phyloP scores from a whole-genome alignment of 2,888 invertebrate species.

The Drosophila borborema region DNA sequence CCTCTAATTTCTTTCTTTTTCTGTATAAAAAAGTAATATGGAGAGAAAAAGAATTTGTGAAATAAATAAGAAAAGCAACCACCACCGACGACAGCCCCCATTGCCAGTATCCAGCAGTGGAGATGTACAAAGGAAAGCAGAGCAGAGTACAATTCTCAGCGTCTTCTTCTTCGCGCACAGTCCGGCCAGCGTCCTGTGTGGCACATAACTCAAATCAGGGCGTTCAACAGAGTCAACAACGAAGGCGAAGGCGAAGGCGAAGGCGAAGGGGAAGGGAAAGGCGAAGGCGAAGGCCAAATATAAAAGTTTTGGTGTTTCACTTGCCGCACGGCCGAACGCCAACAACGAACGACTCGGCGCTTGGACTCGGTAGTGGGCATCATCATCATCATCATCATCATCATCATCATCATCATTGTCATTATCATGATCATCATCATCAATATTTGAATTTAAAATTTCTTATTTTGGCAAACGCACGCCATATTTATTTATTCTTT shows the following conservation, averaged over 20 bases:
- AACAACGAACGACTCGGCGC: constrained; percentile 21
- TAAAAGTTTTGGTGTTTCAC: constrained; percentile 43
- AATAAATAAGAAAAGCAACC: constrained; percentile 74
- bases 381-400: constrained; percentile 15
- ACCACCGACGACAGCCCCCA: constrained; percentile 50
- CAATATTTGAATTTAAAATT: constrained; percentile 81
- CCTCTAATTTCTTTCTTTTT: background rate
- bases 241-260: constrained; percentile 18
- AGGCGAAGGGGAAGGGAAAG: too few relatives aligned
- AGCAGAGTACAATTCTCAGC: constrained; percentile 33
- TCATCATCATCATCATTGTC: constrained; percentile 20
- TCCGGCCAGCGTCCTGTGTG: constrained; percentile 1
- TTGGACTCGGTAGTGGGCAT: background rate
- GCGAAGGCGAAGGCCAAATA: constrained; percentile 27
- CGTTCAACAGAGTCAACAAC: constrained; percentile 23
- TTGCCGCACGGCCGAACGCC: constrained; percentile 45
- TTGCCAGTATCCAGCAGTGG: constrained; percentile 15
- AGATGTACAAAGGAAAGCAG: constrained; percentile 40
- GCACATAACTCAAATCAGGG: constrained; percentile 13
- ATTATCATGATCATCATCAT: constrained; percentile 58
- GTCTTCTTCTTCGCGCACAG: constrained; percentile 8
- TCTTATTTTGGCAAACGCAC: constrained; percentile 74
- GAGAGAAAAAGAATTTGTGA: constrained; percentile 51
- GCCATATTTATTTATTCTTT: constrained; percentile 81
- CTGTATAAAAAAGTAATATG: constrained; percentile 11